Evolutionary conservation across 2,888 invertebrate species (phyloP).

Genomic region (Cheilosia grossa): DNA sequence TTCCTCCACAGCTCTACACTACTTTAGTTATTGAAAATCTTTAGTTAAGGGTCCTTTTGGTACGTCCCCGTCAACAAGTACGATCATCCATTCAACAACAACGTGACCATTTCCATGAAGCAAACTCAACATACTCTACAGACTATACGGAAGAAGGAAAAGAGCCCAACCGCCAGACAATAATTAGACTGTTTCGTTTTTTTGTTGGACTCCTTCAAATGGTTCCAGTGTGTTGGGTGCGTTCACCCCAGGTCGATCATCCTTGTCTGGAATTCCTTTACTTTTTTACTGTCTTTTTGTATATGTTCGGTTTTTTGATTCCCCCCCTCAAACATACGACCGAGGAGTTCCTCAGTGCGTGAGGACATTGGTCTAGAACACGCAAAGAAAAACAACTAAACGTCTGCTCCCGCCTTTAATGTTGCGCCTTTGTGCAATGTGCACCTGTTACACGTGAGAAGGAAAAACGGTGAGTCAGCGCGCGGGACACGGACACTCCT

Average conservation of each 20-base stretch:
- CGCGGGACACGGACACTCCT: background rate
- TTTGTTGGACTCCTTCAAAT: background rate
- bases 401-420: slow-evolving; percentile 5
- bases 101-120: background rate
- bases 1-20: no score
- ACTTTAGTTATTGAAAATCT: no score
- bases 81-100: no score
- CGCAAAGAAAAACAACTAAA: background rate
- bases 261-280: background rate
- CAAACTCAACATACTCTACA: no score
- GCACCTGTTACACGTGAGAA: slow-evolving; percentile 36
- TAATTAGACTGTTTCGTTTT: background rate
- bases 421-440: slow-evolving; percentile 28
- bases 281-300: background rate
- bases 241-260: slow-evolving; percentile 36
- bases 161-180: background rate
- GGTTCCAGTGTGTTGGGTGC: background rate
- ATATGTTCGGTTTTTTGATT: no score
- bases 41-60: no score
- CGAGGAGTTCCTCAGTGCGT: slow-evolving; percentile 27
- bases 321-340: background rate
- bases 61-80: no score
- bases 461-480: background rate
- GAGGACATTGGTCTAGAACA: slow-evolving; percentile 27
- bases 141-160: background rate